Conservation (phyloP, 2,888 invertebrate genomes). For the Ennomos erosarius region DNA sequence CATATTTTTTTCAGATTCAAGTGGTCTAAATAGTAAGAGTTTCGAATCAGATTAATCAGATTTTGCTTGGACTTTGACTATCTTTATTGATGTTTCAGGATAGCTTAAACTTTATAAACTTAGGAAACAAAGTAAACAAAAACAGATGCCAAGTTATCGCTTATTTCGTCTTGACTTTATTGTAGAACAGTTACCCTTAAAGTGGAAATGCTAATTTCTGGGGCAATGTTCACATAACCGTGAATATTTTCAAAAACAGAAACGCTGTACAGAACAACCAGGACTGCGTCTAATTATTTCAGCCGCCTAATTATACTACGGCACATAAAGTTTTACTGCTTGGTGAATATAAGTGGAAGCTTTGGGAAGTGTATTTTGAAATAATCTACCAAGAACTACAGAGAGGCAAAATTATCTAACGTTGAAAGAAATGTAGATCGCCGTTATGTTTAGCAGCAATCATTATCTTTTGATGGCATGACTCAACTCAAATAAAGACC, state of each 20-base stretch:
- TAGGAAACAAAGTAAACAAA: slow-evolving; percentile 18
- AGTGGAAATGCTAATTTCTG: slow-evolving; percentile 3
- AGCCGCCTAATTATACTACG: background rate
- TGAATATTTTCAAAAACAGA: slow-evolving; percentile 1
- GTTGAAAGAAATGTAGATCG: too few relatives aligned
- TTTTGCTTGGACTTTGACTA: too few relatives aligned
- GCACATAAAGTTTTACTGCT: slow-evolving; percentile 12
- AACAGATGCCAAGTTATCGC: slow-evolving; percentile 25
- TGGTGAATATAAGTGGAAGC: slow-evolving; percentile 2
- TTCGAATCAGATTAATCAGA: too few relatives aligned
- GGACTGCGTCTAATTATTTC: slow-evolving; percentile 1
- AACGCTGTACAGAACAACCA: background rate
- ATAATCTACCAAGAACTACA: too few relatives aligned
- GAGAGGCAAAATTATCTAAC: too few relatives aligned
- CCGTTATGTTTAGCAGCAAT: too few relatives aligned
- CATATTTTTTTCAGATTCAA: too few relatives aligned
- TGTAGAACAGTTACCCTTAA: slow-evolving; percentile 15
- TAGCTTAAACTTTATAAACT: too few relatives aligned
- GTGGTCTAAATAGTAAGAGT: too few relatives aligned
- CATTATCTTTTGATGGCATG: too few relatives aligned
- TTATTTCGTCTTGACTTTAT: slow-evolving; percentile 17
- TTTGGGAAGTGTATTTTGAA: background rate
- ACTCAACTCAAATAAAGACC: too few relatives aligned
- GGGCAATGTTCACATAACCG: background rate
- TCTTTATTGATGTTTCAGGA: too few relatives aligned